Base-by-base conservation (phyloP, 2,888 invertebrate species). In the Torymus aiolomorphi region DNA sequence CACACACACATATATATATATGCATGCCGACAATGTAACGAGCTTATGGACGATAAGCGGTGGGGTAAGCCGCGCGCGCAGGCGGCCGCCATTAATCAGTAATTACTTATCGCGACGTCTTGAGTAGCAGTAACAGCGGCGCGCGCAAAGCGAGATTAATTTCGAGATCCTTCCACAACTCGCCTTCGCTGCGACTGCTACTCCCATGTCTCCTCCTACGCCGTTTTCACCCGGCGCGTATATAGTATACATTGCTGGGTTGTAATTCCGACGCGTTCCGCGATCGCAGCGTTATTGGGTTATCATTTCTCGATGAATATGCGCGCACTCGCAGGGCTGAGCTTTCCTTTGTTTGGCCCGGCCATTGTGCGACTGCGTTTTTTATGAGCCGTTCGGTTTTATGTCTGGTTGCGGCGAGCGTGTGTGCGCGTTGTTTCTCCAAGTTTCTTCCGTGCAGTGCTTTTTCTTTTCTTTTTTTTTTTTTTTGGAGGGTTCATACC, bases 41-140 rank as follows among this genome's bases (percentile, higher is more conserved):
- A 42, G 76, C 67, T 61, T 69, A 61, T 51, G 75, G 59, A 52
- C 59, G 67, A 75, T 75, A 75, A 76, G 67, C 76, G 52, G 51
- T n/a, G 51, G 14, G 52, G 59, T 65, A 74, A 66, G 75, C 59
- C 51, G 51, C 31, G n/a, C 24, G 18, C 62, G 0, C 20, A 8
- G 54, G 16, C 18, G 14, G 57, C n/a, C n/a, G 51, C 67, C 78
- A 73, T 78, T 78, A 78, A 78, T 78, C 73, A 78, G 78, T 78
- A 78, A 78, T 78, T 78, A 78, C 72, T 78, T 67, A 78, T 78
- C 73, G 49, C 78, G 67, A 56, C 20, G 73, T 56, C 73, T 73
- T 73, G 72, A 73, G 66, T 62, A 42, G 56, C 52, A 12, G 62
- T 51, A 2, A 42, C 42, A 12, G 54, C 31, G 18, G 16, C 57